Evolutionary conservation across 2,888 invertebrate species (phyloP), one percentile per base, ranked within the genome.

Genomic region (Nomada fucata): DNA sequence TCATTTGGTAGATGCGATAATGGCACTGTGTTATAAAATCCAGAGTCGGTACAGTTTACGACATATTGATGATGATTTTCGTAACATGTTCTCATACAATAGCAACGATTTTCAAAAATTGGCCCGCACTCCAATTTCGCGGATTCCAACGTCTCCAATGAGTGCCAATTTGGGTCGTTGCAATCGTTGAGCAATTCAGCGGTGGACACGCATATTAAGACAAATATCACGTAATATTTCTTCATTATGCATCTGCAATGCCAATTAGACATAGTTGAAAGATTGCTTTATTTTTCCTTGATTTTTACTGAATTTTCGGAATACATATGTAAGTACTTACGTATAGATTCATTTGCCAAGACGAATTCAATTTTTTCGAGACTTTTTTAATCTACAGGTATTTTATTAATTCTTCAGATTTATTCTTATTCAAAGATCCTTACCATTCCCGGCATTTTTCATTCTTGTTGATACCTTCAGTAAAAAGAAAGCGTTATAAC

Each of bases 31-130:
- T 95, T 94, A 1, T 91, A 94, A 87, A 97, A 95, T 1, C 95
- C 95, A 0, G 95, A 93, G 89, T 96, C 94, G 1, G 96, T 96
- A 91, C 97, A 97, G 91, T 97, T 97, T 0, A 97, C 97, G 11
- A 96, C 94, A 86, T 95, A 96, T 83, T 94, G 95, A 64, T 94
- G 90, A 11, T 89, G 86, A 13, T 94, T 93, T 71, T 95, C 95
- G 90, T 95, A 95, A 74, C 94, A 94, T 53, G 94, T 93, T 64
- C 91, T 92, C 20, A 95, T 95, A 88, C 96, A 96, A 63, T 91
- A 91, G 90, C 96, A 96, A 82, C 94, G 94, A 26, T 91, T 91
- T 57, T 94, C 90, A 83, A 95, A 95, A 60, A 93, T 92, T 18
- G 93, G 91, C 2, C 95, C 95, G 81, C 95, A 95, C n/a, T 90